These are phyloP conservation scores for Damaliscus lunatus DNA, from an alignment of 2,113 vertebrate genomes.

Conservation along the genomic window DNA sequence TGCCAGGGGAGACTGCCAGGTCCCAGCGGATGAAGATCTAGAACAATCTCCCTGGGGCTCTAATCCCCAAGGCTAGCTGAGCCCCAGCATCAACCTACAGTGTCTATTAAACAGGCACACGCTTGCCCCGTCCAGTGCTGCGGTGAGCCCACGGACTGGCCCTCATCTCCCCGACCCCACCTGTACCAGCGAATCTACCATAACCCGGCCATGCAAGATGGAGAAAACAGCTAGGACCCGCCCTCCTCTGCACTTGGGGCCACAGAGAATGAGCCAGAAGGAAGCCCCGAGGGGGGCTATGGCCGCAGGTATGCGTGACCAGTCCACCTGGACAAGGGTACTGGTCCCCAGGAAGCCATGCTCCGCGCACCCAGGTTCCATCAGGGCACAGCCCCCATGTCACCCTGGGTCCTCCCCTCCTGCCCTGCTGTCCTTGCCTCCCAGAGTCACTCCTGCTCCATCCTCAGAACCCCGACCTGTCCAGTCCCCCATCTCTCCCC, in stretches of 20 bases:
- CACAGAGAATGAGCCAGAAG: neutral
- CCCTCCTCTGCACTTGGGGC: neutral
- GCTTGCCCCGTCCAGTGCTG: rapidly evolving
- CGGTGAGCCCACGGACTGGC: neutral
- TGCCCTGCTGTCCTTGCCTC: neutral
- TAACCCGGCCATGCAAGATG: neutral
- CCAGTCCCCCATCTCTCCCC: neutral
- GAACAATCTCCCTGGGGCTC: neutral
- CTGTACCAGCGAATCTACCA: rapidly evolving
- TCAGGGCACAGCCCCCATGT: rapidly evolving
- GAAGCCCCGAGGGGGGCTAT: too few species aligned
- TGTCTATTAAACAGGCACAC: neutral
- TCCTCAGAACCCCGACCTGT: too few species aligned
- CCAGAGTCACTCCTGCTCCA: neutral
- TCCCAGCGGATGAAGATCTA: neutral
- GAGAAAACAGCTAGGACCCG: rapidly evolving
- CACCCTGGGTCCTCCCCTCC: neutral
- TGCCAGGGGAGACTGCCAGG: neutral
- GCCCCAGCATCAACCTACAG: too few species aligned
- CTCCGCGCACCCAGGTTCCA: rapidly evolving
- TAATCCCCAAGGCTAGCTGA: neutral
- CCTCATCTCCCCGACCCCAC: neutral
- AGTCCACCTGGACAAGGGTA: neutral
- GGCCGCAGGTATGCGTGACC: neutral
- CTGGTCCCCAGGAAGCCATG: neutral